These are phyloP conservation scores for Trematocara marginatum DNA, from an alignment of 2,113 vertebrate genomes.

Conservation along the genomic window DNA sequence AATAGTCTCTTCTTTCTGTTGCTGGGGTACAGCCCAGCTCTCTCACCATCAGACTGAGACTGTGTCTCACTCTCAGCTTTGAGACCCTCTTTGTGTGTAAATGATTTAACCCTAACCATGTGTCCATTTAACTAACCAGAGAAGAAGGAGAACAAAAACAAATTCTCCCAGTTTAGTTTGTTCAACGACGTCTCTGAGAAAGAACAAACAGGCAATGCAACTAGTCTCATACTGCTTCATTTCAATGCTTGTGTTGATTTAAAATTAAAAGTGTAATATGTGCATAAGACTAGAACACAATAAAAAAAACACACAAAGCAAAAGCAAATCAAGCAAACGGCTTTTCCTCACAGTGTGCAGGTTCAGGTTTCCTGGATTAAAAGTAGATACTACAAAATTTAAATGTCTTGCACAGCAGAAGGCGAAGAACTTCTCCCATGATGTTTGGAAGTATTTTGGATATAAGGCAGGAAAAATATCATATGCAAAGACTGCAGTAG, in stretches of 20 bases:
- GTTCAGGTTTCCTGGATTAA: neutral
- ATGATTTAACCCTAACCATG: slow-evolving; percentile 23
- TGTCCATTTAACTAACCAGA: neutral
- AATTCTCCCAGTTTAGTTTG: neutral
- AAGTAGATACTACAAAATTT: neutral
- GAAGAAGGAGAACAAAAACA: neutral
- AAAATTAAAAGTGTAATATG: neutral
- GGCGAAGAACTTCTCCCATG: neutral
- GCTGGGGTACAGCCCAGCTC: slow-evolving; percentile 11
- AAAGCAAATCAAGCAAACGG: neutral
- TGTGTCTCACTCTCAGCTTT: neutral
- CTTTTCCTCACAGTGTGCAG: neutral
- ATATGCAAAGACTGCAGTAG: neutral
- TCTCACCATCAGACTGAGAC: neutral
- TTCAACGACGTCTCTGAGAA: neutral
- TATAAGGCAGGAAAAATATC: neutral
- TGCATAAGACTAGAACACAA: neutral
- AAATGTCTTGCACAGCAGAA: neutral
- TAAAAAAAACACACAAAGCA: neutral
- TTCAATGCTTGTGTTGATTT: neutral
- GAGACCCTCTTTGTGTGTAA: slow-evolving; percentile 1
- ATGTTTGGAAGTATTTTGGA: neutral
- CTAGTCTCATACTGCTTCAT: neutral
- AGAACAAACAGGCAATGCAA: neutral
- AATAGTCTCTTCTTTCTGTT: slow-evolving; percentile 49